Percentiles rank a stretch among this genome's conserved stretches.
These are phyloP conservation scores for Leptopterna dolabrata DNA, from an alignment of 2,888 invertebrate genomes.

Conservation along the genomic window DNA sequence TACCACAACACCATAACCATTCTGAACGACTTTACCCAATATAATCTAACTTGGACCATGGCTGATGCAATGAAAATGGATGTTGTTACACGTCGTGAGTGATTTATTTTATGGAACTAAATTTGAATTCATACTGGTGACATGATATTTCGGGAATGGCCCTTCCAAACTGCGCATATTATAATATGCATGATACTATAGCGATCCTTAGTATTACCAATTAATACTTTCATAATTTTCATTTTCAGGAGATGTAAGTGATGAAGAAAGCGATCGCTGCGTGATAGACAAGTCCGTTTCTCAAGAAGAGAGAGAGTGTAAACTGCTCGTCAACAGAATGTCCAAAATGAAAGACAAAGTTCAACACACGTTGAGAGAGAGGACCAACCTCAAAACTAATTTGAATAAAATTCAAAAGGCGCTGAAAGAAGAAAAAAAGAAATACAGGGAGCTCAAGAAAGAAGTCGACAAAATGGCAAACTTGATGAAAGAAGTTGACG, in stretches of 20 bases:
- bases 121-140: too few relatives aligned
- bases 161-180: too few relatives aligned
- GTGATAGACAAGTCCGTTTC: constrained; percentile 72
- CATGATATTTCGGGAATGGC: too few relatives aligned
- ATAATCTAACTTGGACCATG: too few relatives aligned
- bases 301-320: constrained; percentile 76
- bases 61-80: too few relatives aligned
- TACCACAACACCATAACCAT: too few relatives aligned
- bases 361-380: constrained; percentile 80
- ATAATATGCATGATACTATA: too few relatives aligned
- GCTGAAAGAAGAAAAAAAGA: constrained; percentile 83
- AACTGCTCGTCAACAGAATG: constrained; percentile 72
- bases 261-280: constrained; percentile 66
- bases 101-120: too few relatives aligned
- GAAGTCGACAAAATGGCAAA: constrained; percentile 93
- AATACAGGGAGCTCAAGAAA: constrained; percentile 84
- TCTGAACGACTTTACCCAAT: too few relatives aligned
- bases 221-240: background rate
- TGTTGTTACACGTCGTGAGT: too few relatives aligned
- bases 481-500: constrained; percentile 83
- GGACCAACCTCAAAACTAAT: constrained; percentile 80
- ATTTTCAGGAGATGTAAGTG: constrained; percentile 26
- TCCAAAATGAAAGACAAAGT: constrained; percentile 73
- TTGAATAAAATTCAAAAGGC: constrained; percentile 84
- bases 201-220: too few relatives aligned